A percentile compares a stretch with the other conserved stretches of the same genome.
phyloP scores from a whole-genome alignment of 2,113 vertebrate genomes.

The Ornithorhynchus anatinus region DNA sequence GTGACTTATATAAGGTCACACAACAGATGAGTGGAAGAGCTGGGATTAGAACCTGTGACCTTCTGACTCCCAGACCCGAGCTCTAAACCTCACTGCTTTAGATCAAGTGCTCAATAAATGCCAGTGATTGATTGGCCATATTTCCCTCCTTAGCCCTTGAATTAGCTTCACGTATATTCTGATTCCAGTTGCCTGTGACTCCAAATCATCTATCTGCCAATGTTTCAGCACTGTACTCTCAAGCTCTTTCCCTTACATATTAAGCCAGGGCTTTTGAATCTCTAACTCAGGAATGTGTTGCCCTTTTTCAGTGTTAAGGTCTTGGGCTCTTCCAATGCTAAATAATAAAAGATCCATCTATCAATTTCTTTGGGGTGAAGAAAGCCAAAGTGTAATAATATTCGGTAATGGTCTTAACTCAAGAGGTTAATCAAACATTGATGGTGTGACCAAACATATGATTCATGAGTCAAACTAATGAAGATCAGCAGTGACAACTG shows the following conservation, averaged over 20 bases:
- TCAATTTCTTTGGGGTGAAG: constrained; percentile 12
- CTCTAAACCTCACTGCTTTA: too few relatives aligned
- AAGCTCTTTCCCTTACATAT: not conserved
- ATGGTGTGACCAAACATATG: constrained; percentile 14
- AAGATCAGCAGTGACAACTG: not conserved
- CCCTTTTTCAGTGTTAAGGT: too few relatives aligned
- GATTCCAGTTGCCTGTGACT: not conserved
- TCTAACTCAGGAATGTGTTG: too few relatives aligned
- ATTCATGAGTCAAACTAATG: constrained; percentile 39
- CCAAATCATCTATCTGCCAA: not conserved
- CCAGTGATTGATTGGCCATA: too few relatives aligned
- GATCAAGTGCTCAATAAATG: too few relatives aligned
- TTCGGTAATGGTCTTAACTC: constrained; percentile 26
- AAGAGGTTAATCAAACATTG: constrained; percentile 48
- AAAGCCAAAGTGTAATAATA: constrained; percentile 8
- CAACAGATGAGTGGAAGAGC: too few relatives aligned
- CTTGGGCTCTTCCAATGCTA: too few relatives aligned
- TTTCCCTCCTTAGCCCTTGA: too few relatives aligned
- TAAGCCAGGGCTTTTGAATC: too few relatives aligned
- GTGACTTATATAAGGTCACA: not conserved
- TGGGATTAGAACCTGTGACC: not conserved
- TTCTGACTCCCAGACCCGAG: too few relatives aligned
- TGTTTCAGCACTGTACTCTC: not conserved
- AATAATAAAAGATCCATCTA: too few relatives aligned
- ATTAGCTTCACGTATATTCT: too few relatives aligned